Base-by-base conservation (phyloP, 2,113 vertebrate species). In the Chlorodrepanis virens region DNA sequence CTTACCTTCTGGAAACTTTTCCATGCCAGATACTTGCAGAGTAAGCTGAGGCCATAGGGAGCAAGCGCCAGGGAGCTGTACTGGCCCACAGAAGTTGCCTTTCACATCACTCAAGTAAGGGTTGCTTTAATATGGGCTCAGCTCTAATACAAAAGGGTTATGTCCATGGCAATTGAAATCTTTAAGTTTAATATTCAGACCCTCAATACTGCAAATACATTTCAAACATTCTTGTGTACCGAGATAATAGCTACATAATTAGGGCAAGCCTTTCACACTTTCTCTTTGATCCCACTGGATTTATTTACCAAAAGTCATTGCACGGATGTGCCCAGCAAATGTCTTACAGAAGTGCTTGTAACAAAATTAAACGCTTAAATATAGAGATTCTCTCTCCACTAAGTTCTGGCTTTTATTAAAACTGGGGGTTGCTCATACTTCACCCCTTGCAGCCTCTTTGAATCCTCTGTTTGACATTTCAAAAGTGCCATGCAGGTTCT, bases 391-490 rank as follows among this genome's bases (percentile, higher is more conserved):
- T 44, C 40, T 83, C 80, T 90, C 81, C 17, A 37, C n/a, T 5
- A 83, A 44, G 35, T 65, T 24, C 49, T 64, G 28, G 39, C 42
- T 77, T 79, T 76, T 78, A 65, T 70, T 91, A 74, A 65, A 81
- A 56, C 35, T 63, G 25, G 1, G 8, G 68, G 56, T 71, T 77
- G 83, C 35, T 95, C 19, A 59, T 93, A 39, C 67, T 94, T 89
- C 70, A 67, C 76, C 80, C 64, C 84, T 92, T 87, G 76, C 82
- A 96, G 61, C 52, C 77, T 68, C 91, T 94, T 92, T 89, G 95
- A 87, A 96, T 96, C 75, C 74, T 92, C 87, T 93, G 76, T 95
- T 94, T 96, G 96, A 94, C 71, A 14, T 93, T 90, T 81, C 94
- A 61, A 89, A 90, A 87, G 93, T 79, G 74, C 83, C 93, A 27